Evolutionary conservation across 2,888 invertebrate species (phyloP), one percentile per base, ranked within the genome.

Genomic region (Eulithis testata): DNA sequence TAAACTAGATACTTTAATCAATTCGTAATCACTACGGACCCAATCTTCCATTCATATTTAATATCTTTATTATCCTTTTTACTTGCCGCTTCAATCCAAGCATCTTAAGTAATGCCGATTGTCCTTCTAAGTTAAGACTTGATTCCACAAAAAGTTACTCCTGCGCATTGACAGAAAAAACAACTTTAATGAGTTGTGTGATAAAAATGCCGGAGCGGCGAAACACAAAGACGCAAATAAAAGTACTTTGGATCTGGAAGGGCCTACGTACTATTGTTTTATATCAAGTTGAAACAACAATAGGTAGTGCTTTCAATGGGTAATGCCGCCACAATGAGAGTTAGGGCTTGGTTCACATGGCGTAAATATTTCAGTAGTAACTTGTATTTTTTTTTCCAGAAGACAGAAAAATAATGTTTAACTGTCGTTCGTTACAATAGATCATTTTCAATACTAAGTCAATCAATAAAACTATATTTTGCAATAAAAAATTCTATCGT

Each of bases 251-350:
- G 64, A 66, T 64, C 55, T 63, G 64, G 58, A 63, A 37, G 62
- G 56, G 85, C 85, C 84, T 82, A 88, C 85, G 89, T 89, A 52
- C 65, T 73, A 93, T 93, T 93, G 92, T 92, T 90, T 92, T 93
- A 91, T 91, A 91, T 89, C 88, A 88, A 91, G 88, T 82, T 89
- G 92, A 91, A 90, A 91, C 77, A 92, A 93, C 92, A 93, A 93
- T 93, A 92, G 92, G 92, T 91, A 91, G 92, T 87, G 81, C 78
- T 85, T 91, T 93, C 92, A 93, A 91, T 91, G 91, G 90, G 72
- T 81, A 81, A 82, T 81, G 91, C 92, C 92, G 91, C 88, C 91
- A 91, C 91, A 93, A 91, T 90, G 88, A 89, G 76, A 53, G 45
- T 63, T 54, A 69, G 68, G 53, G 75, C 60, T 43, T 7, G 78